Conservation (phyloP, 1,140 invertebrate genomes). For the Drosophila navojoa region DNA sequence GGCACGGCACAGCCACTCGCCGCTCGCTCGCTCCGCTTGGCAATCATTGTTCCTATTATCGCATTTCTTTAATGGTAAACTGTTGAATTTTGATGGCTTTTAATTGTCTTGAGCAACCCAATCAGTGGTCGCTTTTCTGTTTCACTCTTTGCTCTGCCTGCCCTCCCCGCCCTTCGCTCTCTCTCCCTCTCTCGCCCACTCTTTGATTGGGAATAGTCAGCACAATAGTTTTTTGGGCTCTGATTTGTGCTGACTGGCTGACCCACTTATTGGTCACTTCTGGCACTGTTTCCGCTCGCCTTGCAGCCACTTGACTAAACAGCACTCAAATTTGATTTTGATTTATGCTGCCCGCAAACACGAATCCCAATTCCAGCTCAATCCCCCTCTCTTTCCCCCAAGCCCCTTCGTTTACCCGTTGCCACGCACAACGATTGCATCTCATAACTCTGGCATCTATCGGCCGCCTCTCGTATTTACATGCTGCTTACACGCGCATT, state of each 20-base stretch:
- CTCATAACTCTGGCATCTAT: constrained; percentile 78
- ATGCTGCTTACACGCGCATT: constrained; percentile 79
- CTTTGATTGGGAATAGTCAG: constrained; percentile 43
- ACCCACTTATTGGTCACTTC: constrained; percentile 81
- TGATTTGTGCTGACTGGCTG: constrained; percentile 70
- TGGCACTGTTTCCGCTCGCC: constrained; percentile 58
- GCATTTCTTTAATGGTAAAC: constrained; percentile 74
- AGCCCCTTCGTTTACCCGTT: too few species aligned
- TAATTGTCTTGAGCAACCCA: constrained; percentile 74
- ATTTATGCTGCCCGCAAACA: constrained; percentile 72
- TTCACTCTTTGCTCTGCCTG: constrained; percentile 17
- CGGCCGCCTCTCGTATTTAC: constrained; percentile 74
- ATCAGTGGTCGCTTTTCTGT: constrained; percentile 42
- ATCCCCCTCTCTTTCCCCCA: too few species aligned
- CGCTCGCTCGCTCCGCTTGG: not conserved
- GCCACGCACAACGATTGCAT: constrained; percentile 59
- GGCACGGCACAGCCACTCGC: constrained; percentile 2
- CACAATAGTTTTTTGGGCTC: constrained; percentile 66
- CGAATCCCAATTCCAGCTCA: constrained; percentile 17
- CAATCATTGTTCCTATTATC: constrained; percentile 30
- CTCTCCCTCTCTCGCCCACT: not conserved
- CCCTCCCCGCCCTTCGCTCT: not conserved
- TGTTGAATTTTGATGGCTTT: constrained; percentile 79
- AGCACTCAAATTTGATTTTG: constrained; percentile 82
- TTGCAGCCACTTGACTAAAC: constrained; percentile 74